Evolutionary conservation across 2,888 invertebrate genomes (phyloP).

Genomic region (Taphrorychus bicolor): DNA sequence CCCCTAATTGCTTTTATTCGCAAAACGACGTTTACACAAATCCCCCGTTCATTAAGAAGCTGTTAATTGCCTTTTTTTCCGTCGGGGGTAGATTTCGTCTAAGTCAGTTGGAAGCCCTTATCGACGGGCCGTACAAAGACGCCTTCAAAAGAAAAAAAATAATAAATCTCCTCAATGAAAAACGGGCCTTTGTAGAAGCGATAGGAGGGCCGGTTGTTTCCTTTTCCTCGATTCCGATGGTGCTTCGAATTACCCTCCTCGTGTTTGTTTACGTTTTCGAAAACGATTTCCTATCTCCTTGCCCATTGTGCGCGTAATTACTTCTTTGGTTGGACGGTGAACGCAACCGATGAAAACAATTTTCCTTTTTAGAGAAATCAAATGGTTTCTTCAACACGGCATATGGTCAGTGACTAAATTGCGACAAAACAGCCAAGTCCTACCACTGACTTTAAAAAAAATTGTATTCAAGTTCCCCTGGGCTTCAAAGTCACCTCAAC

Average conservation of each 20-base stretch:
- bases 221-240: neutral
- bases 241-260: neutral
- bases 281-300: too few species aligned
- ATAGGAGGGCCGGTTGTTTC: neutral
- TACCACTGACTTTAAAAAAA: too few species aligned
- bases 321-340: too few species aligned
- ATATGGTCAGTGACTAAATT: too few species aligned
- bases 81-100: neutral
- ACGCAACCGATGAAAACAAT: too few species aligned
- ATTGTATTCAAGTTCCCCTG: too few species aligned
- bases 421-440: too few species aligned
- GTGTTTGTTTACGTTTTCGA: neutral
- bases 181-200: neutral
- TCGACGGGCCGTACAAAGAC: neutral
- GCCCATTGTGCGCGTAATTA: too few species aligned
- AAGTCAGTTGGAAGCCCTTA: slow-evolving; percentile 2
- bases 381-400: too few species aligned
- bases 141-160: neutral
- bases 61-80: neutral
- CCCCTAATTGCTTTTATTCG: neutral
- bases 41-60: neutral
- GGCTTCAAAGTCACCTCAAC: too few species aligned
- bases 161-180: neutral
- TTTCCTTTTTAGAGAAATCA: too few species aligned
- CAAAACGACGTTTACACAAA: neutral